Evolutionary conservation across 2,797 vertebrate genomes (phyloP), one percentile per base, ranked within the genome.

Genomic region (Scarus forsteni): DNA sequence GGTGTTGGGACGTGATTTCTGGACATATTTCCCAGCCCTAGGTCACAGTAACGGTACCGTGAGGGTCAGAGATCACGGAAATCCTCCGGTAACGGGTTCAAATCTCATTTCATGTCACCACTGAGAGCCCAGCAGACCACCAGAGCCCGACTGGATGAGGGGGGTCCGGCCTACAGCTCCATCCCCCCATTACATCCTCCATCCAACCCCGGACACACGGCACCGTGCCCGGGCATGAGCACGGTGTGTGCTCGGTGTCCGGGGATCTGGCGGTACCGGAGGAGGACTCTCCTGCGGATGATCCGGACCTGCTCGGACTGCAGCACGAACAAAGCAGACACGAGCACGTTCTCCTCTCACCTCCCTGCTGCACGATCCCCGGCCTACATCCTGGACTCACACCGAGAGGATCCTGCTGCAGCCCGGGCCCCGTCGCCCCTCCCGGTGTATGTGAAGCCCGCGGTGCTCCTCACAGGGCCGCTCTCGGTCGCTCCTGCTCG

Each of bases 351-450:
- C 63, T 66, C 46, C 19, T 19, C 71, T 57, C 54, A 81, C 76
- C 64, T 52, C 79, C 77, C 75, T 77, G 53, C 46, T 57, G 68
- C 70, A 42, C 57, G 64, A 63, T 61, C 34, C 34, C 46, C 70
- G 67, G 78, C 73, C 79, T 77, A 64, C 58, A 69, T 55, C 65
- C 10, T 19, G 61, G 54, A 61, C 34, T 40, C 50, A 39, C 51
- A 19, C 38, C 7, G 35, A 13, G 6, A 51, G 15, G 10, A 43
- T 10, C 55, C 53, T 38, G 45, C 27, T 10, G 55, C 36, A 18
- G 14, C 40, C 14, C 8, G 4, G 38, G 14, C 40, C 39, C 43
- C 8, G 10, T 5, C 0, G 34, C 39, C 2, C 11, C 10, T 14
- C 40, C 16, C 49, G 56, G 61, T 13, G 12, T 42, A 36, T 18